Percentiles rank a stretch among this genome's conserved stretches.
Conservation (phyloP, 2,113 vertebrate genomes). For the Ornithorhynchus anatinus region DNA sequence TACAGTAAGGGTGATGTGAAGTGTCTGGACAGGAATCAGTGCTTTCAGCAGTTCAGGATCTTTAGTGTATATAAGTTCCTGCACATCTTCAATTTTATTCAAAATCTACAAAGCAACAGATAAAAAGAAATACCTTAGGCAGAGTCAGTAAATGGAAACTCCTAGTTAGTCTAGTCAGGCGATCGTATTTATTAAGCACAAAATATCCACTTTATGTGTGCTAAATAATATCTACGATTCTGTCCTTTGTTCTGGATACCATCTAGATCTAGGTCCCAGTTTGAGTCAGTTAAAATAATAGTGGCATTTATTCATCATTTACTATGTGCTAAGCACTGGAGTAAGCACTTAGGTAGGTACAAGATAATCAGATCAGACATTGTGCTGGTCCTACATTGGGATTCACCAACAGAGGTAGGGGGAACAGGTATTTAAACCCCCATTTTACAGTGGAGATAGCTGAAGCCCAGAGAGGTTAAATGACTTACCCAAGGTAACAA, state of each 20-base stretch:
- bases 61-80: constrained; percentile 47
- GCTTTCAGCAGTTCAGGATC: constrained; percentile 49
- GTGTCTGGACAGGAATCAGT: constrained; percentile 41
- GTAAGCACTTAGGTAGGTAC: too few species aligned
- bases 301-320: too few species aligned
- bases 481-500: too few species aligned
- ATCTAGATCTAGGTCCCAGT: not conserved
- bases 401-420: too few species aligned
- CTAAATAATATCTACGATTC: not conserved
- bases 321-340: too few species aligned
- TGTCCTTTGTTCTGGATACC: not conserved
- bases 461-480: not conserved
- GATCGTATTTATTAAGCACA: not conserved
- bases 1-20: constrained; percentile 37
- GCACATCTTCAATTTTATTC: constrained; percentile 60
- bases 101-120: constrained; percentile 49
- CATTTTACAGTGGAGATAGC: not conserved
- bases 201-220: not conserved
- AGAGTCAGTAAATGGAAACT: too few species aligned
- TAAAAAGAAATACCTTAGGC: not conserved
- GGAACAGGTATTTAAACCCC: not conserved
- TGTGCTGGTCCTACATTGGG: too few species aligned
- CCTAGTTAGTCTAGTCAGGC: too few species aligned
- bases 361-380: too few species aligned
- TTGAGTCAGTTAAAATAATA: too few species aligned